These are phyloP conservation scores for Grammomys surdaster DNA, from an alignment of 2,113 vertebrate genomes.

Conservation along the genomic window DNA sequence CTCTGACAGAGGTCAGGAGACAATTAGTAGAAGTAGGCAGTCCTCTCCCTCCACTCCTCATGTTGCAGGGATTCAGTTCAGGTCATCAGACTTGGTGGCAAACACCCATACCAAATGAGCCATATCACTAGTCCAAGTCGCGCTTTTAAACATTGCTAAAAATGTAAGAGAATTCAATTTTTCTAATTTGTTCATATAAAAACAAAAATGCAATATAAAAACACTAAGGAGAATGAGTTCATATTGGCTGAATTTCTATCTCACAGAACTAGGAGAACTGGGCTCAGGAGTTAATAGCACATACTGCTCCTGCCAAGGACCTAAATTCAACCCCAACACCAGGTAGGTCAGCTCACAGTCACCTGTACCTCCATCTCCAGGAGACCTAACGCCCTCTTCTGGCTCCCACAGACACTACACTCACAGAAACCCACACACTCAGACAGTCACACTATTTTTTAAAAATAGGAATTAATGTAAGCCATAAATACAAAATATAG, in stretches of 20 bases:
- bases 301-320: neutral
- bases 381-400: too few relatives aligned
- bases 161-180: neutral
- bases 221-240: constrained; percentile 35
- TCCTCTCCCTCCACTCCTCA: too few relatives aligned
- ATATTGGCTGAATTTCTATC: neutral
- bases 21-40: neutral
- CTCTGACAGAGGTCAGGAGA: neutral
- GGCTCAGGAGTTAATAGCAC: neutral
- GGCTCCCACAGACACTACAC: neutral
- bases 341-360: neutral
- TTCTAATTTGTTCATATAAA: constrained; percentile 31
- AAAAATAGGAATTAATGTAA: constrained; percentile 20
- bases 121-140: neutral
- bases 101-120: neutral
- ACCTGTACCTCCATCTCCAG: neutral
- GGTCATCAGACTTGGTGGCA: neutral
- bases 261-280: constrained; percentile 8
- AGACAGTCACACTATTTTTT: neutral
- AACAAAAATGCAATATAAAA: constrained; percentile 55
- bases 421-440: neutral
- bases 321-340: neutral
- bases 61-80: neutral
- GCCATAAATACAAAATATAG: neutral
- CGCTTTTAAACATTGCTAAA: constrained; percentile 38